Conservation (phyloP, 2,888 invertebrate genomes). For the Caradrina kadenii region DNA sequence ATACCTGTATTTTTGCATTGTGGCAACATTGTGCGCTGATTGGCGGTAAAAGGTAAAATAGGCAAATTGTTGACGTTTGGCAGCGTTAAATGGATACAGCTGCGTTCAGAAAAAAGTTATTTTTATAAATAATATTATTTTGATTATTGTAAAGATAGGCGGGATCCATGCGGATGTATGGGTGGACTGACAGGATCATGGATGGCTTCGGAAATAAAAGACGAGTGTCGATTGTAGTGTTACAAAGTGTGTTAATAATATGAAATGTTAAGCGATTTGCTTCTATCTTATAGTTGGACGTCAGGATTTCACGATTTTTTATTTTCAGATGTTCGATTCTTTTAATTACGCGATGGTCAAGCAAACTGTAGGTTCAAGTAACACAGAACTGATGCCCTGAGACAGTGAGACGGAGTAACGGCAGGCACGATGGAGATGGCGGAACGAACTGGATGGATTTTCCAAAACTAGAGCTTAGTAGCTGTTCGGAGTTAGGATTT, state of each 20-base stretch:
- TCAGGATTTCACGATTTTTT: background rate
- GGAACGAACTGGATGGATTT: too few relatives aligned
- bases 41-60: constrained; percentile 77
- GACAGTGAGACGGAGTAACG: too few relatives aligned
- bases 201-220: constrained; percentile 37
- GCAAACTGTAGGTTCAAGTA: too few relatives aligned
- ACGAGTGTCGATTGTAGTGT: constrained; percentile 3
- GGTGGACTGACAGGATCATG: constrained; percentile 66
- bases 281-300: background rate
- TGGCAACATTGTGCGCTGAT: constrained; percentile 76
- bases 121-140: constrained; percentile 69
- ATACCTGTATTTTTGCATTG: constrained; percentile 82
- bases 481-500: too few relatives aligned
- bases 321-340: background rate
- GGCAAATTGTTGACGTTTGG: constrained; percentile 88
- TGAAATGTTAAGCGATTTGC: background rate
- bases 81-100: constrained; percentile 76
- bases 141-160: constrained; percentile 63
- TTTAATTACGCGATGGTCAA: background rate
- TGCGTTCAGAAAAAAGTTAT: constrained; percentile 71
- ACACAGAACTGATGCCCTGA: too few relatives aligned
- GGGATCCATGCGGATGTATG: constrained; percentile 70
- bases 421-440: too few relatives aligned
- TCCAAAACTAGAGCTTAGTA: too few relatives aligned
- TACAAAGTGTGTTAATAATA: too few relatives aligned